Evolutionary conservation across 2,888 invertebrate species (phyloP), one percentile per base, ranked within the genome.

Genomic region (Chrysolina haemoptera): DNA sequence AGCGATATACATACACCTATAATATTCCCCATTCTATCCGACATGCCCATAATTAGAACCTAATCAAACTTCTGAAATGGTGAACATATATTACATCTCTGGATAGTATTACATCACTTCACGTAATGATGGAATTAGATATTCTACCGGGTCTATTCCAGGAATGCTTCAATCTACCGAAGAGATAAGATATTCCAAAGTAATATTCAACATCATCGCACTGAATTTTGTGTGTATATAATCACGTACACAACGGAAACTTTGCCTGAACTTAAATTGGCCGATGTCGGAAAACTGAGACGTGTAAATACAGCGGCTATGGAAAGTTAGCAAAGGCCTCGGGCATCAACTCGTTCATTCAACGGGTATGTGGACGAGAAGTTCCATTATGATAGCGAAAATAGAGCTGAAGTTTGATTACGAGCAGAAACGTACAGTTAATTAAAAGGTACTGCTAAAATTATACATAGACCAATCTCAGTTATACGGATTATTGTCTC

Each of bases 211-310:
- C 59, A 59, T 35, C 59, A 59, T 59, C 59, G n/a, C 59, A 27
- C 35, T 59, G 67, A 74, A 74, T 71, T 74, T 65, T 71, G 68
- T 71, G 68, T 71, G 66, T 71, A 66, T 68, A 74, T 74, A 74
- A 74, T 74, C 74, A 74, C 71, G 74, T 74, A 74, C 65, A 68
- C 66, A 50, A 68, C 18, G 70, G 71, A 68, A 74, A 74, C 71
- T 74, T 74, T 50, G 67, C 55, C 59, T 64, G 27, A 77, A 77
- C 73, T 77, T 77, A 71, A 74, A 77, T 77, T 77, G 75, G 70
- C 73, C 75, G 65, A 76, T 62, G 76, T 46, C 35, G 73, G 76
- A 73, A 70, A 70, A 70, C 75, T 67, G 22, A 62, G 59, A 59
- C 20, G 53, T 59, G 22, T 59, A 9, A 35, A 59, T 59, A 27